A percentile compares a stretch with the other conserved stretches of the same genome.
Conservation (phyloP, 2,888 invertebrate genomes). For the Trimorus sp. region DNA sequence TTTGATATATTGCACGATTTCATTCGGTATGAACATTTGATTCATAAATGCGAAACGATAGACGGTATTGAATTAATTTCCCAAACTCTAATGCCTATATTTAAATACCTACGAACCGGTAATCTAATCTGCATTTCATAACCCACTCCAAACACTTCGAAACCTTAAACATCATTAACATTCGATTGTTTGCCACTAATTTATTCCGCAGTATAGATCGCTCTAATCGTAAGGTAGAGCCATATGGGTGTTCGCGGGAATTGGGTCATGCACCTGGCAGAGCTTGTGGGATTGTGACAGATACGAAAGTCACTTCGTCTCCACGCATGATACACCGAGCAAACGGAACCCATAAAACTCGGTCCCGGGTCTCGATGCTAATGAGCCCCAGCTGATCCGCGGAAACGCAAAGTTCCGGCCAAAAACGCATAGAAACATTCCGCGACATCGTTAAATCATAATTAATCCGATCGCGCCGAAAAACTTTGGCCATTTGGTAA, state of each 20-base stretch:
- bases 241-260: slow-evolving; percentile 24
- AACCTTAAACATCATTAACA: slow-evolving; percentile 36
- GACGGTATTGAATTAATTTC: too few relatives aligned
- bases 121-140: slow-evolving; percentile 5
- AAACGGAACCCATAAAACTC: slow-evolving; percentile 11
- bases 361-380: background rate
- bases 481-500: slow-evolving; percentile 28
- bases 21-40: too few relatives aligned
- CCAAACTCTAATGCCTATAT: too few relatives aligned
- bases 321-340: slow-evolving; percentile 2
- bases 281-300: background rate
- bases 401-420: too few relatives aligned
- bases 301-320: slow-evolving; percentile 15
- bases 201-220: slow-evolving; percentile 42
- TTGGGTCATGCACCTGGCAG: slow-evolving; percentile 45
- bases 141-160: slow-evolving; percentile 16
- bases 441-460: slow-evolving; percentile 29
- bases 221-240: slow-evolving; percentile 40
- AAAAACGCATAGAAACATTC: slow-evolving; percentile 15
- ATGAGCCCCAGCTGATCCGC: too few relatives aligned
- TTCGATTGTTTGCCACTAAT: slow-evolving; percentile 35
- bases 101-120: background rate
- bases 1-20: too few relatives aligned
- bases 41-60: too few relatives aligned
- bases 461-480: slow-evolving; percentile 31